Evolutionary conservation across 2,797 vertebrate genomes (phyloP), one percentile per base, ranked within the genome.

Genomic region (Jordanella pulchra): DNA sequence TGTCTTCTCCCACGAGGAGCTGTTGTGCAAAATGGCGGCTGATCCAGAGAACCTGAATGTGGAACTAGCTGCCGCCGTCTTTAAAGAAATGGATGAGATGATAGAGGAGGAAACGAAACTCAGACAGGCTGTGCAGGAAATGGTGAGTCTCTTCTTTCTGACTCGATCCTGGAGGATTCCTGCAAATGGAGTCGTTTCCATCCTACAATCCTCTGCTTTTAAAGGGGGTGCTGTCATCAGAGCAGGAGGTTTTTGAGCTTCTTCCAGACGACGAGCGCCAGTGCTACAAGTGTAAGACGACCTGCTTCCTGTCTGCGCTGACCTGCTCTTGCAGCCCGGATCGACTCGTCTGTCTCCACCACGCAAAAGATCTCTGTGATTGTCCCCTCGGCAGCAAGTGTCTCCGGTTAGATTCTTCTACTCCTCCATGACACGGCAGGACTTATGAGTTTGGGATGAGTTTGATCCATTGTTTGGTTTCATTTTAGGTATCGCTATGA

Each of bases 21-120:
- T 99, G 35, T 94, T 99, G 84, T 99, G 98, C 91, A 99, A 99
- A 91, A 99, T 99, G 98, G 97, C 97, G 0, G 95, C 98, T 1
- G 97, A 99, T 81, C 97, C 98, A 0, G 98, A 99, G 79, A 97
- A 96, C 84, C 90, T 99, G 39, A 97, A 99, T 0, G 97, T 99
- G 54, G 98, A 98, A 30, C 90, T 99, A 79, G 98, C 98, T 9
- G 97, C 97, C 1, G 93, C 96, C 11, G 97, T 99, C 27, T 96
- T 94, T 81, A 97, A 96, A 82, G 97, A 99, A 89, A 95, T 99
- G 93, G 95, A 94, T 21, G 91, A 97, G 0, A 94, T 97, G 95
- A 96, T 97, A 84, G 96, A 97, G 72, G 98, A 99, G 75, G 98
- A 99, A 91, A 95, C 93, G 0, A 91, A 94, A 23, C 93, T 98